Percentiles rank a stretch among this genome's conserved stretches.
Conservation (phyloP, 2,888 invertebrate species). For the Griposia aprilina region DNA sequence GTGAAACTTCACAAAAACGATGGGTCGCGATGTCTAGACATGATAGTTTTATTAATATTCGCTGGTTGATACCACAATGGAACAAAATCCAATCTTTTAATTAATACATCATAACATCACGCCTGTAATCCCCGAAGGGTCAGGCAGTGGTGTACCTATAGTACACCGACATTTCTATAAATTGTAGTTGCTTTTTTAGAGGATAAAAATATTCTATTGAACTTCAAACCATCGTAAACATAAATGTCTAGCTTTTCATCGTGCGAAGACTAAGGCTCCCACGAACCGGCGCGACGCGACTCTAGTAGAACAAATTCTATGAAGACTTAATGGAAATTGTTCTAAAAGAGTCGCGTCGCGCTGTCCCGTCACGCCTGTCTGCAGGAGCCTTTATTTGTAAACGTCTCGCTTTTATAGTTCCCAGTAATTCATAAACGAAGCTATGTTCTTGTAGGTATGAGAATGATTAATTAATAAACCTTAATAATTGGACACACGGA, state of each 20-base stretch:
- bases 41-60: not conserved
- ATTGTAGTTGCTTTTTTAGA: not conserved
- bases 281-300: no score
- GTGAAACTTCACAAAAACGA: not conserved
- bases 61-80: not conserved
- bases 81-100: no score
- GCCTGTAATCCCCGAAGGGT: not conserved
- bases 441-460: constrained; percentile 44
- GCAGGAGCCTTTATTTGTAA: constrained; percentile 26
- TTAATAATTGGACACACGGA: constrained; percentile 50
- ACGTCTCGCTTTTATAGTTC: constrained; percentile 44
- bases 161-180: not conserved
- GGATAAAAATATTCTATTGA: constrained; percentile 4
- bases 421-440: constrained; percentile 28
- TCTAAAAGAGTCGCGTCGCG: no score
- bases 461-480: constrained; percentile 63
- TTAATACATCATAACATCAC: not conserved
- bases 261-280: constrained; percentile 12
- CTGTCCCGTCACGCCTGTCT: no score
- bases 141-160: not conserved
- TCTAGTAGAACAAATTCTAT: no score
- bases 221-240: constrained; percentile 30
- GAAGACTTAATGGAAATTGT: no score
- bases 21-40: not conserved
- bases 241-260: constrained; percentile 11